Evolutionary conservation across 2,888 invertebrate species (phyloP), one percentile per base, ranked within the genome.

Genomic region (Lycocerus yunnanus): DNA sequence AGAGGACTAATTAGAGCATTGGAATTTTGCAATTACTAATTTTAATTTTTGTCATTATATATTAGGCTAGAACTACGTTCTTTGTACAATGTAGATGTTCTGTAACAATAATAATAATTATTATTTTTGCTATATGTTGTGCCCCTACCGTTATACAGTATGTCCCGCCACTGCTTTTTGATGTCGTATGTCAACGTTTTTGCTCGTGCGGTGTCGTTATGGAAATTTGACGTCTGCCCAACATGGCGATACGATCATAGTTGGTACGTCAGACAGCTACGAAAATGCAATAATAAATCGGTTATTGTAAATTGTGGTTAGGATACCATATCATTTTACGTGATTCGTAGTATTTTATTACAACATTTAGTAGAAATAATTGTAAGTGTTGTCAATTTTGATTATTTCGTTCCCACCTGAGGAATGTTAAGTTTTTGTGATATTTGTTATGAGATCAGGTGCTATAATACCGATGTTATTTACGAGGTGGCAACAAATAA

Each of bases 371-470:
- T 63, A 63, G 20, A 63, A 63, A 16, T 63, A 63, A 18, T 63
- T 18, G 16, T 18, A 18, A 20, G 61, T 63, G 61, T 16, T 63
- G 61, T 63, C 16, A 63, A 18, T 18, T 18, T 61, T 15, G 10
- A 27, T 60, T 68, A 69, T 27, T 69, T 69, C 75, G 21, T 80
- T 89, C 89, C 90, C 90, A 90, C 90, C 90, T 90, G 90, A 90
- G 90, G 90, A 90, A 90, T 90, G 90, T 89, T 89, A 88, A 88
- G 89, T 89, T 89, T 89, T 89, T 89, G 89, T 89, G 88, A 88
- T 89, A 89, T 89, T 89, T 89, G 89, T 90, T 89, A 88, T 89
- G 88, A 86, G 88, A 89, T 89, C 89, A 89, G 89, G 89, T 90
- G 89, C 89, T 89, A 77, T 66, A 66, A 80, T 79, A 74, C 73